Evolutionary conservation across 2,113 vertebrate genomes (phyloP).

Genomic region (Microcebus lehilahytsara): DNA sequence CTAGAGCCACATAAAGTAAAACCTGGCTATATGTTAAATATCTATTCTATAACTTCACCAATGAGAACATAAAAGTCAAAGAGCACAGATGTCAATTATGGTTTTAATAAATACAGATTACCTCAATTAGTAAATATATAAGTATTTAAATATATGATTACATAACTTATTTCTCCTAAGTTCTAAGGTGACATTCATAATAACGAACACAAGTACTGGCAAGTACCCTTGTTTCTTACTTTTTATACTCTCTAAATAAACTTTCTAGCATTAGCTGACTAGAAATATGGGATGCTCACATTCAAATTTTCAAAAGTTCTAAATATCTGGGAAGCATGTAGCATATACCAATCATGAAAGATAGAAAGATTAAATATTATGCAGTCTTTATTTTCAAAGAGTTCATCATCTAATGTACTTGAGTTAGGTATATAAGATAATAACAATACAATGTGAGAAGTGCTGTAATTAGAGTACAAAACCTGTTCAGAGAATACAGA

Average conservation of each 20-base stretch:
- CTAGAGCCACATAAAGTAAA: conserved; percentile 36
- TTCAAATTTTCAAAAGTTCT: neutral
- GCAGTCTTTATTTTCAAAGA: neutral
- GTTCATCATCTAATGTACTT: neutral
- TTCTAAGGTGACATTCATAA: conserved; percentile 45
- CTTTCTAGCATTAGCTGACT: neutral
- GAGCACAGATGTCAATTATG: conserved; percentile 34
- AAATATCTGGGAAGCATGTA: neutral
- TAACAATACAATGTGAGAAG: neutral
- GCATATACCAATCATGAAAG: neutral
- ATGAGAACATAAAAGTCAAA: conserved; percentile 15
- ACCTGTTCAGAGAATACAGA: neutral
- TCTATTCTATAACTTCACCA: conserved; percentile 4
- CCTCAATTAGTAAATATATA: neutral
- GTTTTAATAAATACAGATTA: conserved; percentile 52
- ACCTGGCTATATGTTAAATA: conserved; percentile 1
- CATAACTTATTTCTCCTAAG: neutral
- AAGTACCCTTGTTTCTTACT: neutral
- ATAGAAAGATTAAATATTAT: neutral
- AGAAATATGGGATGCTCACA: neutral
- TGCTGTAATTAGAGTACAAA: neutral
- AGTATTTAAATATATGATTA: conserved; percentile 13
- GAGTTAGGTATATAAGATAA: neutral
- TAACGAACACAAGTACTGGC: neutral
- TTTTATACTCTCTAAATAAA: conserved; percentile 15